Conservation (phyloP, 2,113 vertebrate species). For the Anguilla rostrata region DNA sequence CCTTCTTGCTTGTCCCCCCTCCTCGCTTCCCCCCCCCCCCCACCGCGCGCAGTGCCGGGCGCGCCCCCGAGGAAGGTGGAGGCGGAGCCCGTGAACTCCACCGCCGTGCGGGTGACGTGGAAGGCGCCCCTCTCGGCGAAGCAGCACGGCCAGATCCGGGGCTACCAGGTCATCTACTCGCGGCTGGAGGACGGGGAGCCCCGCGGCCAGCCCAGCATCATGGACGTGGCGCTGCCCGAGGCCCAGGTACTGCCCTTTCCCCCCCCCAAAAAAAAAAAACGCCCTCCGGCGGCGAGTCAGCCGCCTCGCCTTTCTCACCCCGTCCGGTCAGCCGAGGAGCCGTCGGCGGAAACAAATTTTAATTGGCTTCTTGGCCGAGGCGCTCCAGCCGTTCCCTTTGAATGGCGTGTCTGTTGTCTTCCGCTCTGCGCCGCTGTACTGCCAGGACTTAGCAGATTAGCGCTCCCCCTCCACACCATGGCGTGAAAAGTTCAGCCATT, state of each 20-base stretch:
- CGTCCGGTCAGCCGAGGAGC: background rate
- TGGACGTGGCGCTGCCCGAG: constrained; percentile 84
- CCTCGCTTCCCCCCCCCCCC: constrained; percentile 7
- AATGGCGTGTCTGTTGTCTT: background rate
- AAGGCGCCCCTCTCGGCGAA: constrained; percentile 84
- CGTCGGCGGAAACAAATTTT: background rate
- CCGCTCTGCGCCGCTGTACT: background rate
- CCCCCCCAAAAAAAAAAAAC: background rate
- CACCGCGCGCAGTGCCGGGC: constrained; percentile 79
- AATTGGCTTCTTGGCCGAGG: background rate
- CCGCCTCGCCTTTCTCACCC: background rate
- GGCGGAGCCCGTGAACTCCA: constrained; percentile 86
- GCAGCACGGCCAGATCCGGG: constrained; percentile 88
- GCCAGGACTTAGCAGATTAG: background rate
- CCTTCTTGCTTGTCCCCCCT: background rate
- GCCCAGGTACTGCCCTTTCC: constrained; percentile 77
- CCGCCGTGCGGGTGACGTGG: constrained; percentile 86
- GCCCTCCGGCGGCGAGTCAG: background rate
- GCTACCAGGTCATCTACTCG: constrained; percentile 91
- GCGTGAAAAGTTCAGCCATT: background rate
- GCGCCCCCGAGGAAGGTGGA: constrained; percentile 92
- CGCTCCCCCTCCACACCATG: background rate
- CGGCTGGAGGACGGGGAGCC: constrained; percentile 86
- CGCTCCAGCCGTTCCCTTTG: background rate
- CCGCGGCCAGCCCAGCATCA: constrained; percentile 80